Evolutionary conservation across 2,113 vertebrate genomes (phyloP).

Genomic region (Orcinus orca): DNA sequence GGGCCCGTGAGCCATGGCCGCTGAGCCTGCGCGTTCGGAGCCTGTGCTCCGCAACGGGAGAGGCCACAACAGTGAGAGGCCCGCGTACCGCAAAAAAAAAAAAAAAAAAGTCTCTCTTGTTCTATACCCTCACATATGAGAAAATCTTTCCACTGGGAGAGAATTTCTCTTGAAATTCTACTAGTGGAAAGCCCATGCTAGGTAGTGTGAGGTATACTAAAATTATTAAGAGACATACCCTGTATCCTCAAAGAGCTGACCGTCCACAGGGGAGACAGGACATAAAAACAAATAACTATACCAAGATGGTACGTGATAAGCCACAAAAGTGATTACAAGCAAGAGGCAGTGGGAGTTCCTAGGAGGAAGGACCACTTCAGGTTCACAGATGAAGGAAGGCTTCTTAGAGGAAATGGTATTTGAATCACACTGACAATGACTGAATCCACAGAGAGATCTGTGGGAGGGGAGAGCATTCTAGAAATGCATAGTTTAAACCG

Average conservation of each 20-base stretch:
- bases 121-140: background rate
- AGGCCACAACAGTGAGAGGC: too few relatives aligned
- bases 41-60: too few relatives aligned
- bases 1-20: too few relatives aligned
- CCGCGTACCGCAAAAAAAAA: too few relatives aligned
- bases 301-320: background rate
- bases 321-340: background rate
- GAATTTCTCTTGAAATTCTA: background rate
- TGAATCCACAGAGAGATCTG: background rate
- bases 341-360: background rate
- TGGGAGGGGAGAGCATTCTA: background rate
- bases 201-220: background rate
- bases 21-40: rapidly evolving
- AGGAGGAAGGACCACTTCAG: background rate
- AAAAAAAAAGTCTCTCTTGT: background rate
- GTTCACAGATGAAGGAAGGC: background rate
- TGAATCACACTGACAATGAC: background rate
- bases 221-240: background rate
- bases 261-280: background rate
- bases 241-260: background rate
- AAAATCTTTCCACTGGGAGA: background rate
- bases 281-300: background rate
- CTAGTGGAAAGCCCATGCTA: background rate
- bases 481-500: background rate
- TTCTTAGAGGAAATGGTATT: background rate